phyloP scores from a whole-genome alignment of 1,140 invertebrate genomes.

The Aporrectodea caliginosa region DNA sequence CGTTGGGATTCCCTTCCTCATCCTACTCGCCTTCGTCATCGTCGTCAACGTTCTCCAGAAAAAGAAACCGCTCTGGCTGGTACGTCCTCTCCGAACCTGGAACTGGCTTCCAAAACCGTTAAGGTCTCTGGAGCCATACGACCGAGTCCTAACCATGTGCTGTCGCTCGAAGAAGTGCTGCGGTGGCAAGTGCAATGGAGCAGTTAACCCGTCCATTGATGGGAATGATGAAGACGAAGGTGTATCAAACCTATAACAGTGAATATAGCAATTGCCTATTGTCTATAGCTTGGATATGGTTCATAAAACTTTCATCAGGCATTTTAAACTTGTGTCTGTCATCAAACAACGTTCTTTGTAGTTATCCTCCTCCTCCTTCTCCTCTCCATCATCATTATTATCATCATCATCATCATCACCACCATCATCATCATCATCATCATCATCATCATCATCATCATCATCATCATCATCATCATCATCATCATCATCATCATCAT shows the following conservation, averaged over 20 bases:
- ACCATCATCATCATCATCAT: background rate
- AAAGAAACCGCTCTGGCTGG: conserved; percentile 21
- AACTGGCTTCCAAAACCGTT: conserved; percentile 25
- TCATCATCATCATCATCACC: background rate
- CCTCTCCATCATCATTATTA: background rate
- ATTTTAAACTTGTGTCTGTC: background rate
- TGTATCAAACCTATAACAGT: no score
- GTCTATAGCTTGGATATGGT: background rate
- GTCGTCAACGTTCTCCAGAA: conserved; percentile 39
- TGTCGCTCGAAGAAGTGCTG: background rate
- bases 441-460: background rate
- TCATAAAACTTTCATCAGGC: background rate
- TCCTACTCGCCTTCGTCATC: conserved; percentile 38
- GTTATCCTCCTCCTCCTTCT: background rate
- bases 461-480: background rate
- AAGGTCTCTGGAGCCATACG: conserved; percentile 26
- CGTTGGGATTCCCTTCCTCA: conserved; percentile 38
- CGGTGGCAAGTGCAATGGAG: background rate
- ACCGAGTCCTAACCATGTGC: conserved; percentile 7
- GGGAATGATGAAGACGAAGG: no score
- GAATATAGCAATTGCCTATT: no score
- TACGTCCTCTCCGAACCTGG: conserved; percentile 17
- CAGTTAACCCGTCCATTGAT: no score
- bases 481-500: background rate
- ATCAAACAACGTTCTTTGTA: background rate